Evolutionary conservation across 2,888 invertebrate genomes (phyloP), one percentile per base, ranked within the genome.

Genomic region (Gnatocerus cornutus): DNA sequence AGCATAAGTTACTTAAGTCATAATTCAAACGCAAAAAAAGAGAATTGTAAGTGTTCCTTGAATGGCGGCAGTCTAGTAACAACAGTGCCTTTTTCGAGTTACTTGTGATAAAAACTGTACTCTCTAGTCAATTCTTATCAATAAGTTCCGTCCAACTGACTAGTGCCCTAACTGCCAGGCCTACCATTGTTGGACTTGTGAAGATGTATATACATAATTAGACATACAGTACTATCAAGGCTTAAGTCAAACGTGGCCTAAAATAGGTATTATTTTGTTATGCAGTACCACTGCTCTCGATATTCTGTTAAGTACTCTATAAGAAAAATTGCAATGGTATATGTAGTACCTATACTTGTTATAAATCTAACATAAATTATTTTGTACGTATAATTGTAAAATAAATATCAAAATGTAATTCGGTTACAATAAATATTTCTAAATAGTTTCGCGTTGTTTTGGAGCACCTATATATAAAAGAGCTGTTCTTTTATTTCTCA

Each of bases 381-480:
- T 72, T 68, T 65, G 67, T 72, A 69, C 68, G 41, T 71, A 61
- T 53, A 33, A 59, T 33, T 70, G 62, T 76, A 74, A 76, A 69
- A 76, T 77, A 75, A 73, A 76, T 76, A 76, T 73, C 68, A 76
- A 75, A 74, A 73, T 77, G 76, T 79, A 78, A 77, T 76, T 76
- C 79, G 77, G 80, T 82, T 81, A 79, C 77, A 81, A 80, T 78
- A 78, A 78, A 78, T 76, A 77, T 77, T 77, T 76, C 73, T 74
- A 78, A 74, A 77, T 63, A 72, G 56, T 13, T 10, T 30, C 21
- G 39, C 21, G n/a, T n/a, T n/a, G n/a, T n/a, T n/a, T n/a, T n/a
- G n/a, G n/a, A n/a, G n/a, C n/a, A n/a, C n/a, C n/a, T n/a, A n/a
- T n/a, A n/a, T n/a, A n/a, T n/a, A n/a, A n/a, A n/a, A n/a, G n/a